Evolutionary conservation across 2,888 invertebrate species (phyloP).

Genomic region (Steinernema hermaphroditum): DNA sequence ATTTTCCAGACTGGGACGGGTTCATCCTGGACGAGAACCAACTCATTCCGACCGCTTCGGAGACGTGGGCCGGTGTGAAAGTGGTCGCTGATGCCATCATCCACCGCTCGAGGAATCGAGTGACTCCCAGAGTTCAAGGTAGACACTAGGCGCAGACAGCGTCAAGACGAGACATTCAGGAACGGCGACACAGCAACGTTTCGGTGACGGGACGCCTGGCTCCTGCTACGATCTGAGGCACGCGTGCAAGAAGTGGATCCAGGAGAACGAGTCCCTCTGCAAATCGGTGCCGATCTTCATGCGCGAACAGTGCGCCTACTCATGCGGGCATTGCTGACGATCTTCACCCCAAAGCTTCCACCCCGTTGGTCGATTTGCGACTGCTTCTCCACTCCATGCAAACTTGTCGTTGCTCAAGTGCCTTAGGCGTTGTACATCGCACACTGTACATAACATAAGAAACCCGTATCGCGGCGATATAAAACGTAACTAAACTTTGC

Average conservation of each 20-base stretch:
- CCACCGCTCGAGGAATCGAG: slow-evolving; percentile 45
- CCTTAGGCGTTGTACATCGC: slow-evolving; percentile 8
- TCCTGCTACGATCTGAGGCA: slow-evolving; percentile 56
- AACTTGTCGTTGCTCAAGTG: slow-evolving; percentile 3
- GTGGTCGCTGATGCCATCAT: slow-evolving; percentile 64
- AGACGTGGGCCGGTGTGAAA: slow-evolving; percentile 65
- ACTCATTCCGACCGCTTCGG: slow-evolving; percentile 62
- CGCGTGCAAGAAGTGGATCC: slow-evolving; percentile 63
- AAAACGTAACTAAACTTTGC: background rate
- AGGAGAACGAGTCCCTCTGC: slow-evolving; percentile 59
- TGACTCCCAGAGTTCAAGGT: slow-evolving; percentile 19
- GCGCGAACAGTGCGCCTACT: slow-evolving; percentile 61
- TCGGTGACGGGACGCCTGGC: slow-evolving; percentile 53
- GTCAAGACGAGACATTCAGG: background rate
- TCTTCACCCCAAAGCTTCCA: background rate
- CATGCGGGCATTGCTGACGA: slow-evolving; percentile 51
- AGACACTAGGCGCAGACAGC: background rate
- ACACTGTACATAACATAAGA: background rate
- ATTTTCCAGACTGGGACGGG: slow-evolving; percentile 63
- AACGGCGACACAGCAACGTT: slow-evolving; percentile 40
- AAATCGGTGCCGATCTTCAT: slow-evolving; percentile 63
- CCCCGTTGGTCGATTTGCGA: no score
- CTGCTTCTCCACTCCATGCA: no score
- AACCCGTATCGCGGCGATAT: slow-evolving; percentile 8
- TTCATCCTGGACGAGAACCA: slow-evolving; percentile 65